Base-by-base conservation (phyloP, 2,797 vertebrate species). In the Tiaroga cobitis region DNA sequence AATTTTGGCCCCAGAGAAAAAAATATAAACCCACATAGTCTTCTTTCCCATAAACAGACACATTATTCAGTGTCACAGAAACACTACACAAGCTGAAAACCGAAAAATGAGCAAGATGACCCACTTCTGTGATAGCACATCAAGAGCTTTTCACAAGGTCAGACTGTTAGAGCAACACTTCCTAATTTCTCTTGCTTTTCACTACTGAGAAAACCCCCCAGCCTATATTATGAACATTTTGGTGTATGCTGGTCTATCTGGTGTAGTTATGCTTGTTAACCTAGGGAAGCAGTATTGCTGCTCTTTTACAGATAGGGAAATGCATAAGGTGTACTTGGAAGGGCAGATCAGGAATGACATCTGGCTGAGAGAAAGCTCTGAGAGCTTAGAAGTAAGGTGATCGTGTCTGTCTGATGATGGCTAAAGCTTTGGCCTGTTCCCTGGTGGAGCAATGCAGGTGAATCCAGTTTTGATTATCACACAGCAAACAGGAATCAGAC, bases 41-140 rank as follows among this genome's bases (percentile, higher is more conserved):
- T 37, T 76, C n/a, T 68, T 77, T 59, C n/a, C 49, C 46, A 59
- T 65, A 84, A 41, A 76, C 32, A 83, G 73, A 59, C 34, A 78
- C 75, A 70, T 84, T 70, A 78, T 69, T 78, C 74, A 78, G 63
- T 78, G 82, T 70, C 82, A 70, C 41, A 15, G 61, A 83, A 54
- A 83, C 7, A 39, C 77, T 68, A 68, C 73, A 75, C 41, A 56
- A 83, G 46, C 43, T 49, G 34, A 77, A 76, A 76, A 54, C 34
- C 34, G 63, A 68, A 56, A 65, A 83, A 68, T 67, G 18, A 69
- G 49, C 43, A 76, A 54, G 46, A 56, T 68, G 63, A 83, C 82
- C 73, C 43, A 83, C 24, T 83, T 83, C 82, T 76, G 46, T 67
- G 61, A 83, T 41, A 29, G 61, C 59, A 81, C 43, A 77, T 76